These are phyloP conservation scores for Notiomystis cincta DNA, from an alignment of 2,113 vertebrate species.

Conservation along the genomic window DNA sequence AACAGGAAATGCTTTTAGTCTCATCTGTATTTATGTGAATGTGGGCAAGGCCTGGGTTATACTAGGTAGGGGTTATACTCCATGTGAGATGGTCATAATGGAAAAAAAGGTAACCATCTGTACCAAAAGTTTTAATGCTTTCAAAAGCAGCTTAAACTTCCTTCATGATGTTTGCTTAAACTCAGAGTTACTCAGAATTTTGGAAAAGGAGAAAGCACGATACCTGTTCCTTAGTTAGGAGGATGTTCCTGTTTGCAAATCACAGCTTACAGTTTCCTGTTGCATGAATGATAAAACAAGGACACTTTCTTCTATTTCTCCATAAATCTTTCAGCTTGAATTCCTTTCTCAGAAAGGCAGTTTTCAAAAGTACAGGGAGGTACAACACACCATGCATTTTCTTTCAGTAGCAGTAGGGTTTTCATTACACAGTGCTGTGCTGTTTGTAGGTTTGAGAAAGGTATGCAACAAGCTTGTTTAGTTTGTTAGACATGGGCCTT, in stretches of 20 bases:
- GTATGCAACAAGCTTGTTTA: not conserved
- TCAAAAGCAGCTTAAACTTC: not conserved
- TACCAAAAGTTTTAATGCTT: not conserved
- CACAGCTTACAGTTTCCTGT: not conserved
- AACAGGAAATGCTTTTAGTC: not conserved
- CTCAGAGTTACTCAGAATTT: not conserved
- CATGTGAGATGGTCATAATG: not conserved
- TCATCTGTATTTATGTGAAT: not conserved
- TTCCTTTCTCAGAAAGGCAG: not conserved
- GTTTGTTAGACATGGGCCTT: not conserved
- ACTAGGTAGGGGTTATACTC: not conserved
- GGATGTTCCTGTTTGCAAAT: not conserved
- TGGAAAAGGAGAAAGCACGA: not conserved
- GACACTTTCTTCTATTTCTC: not conserved
- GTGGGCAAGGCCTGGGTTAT: not conserved
- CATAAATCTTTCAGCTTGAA: not conserved
- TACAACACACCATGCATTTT: not conserved
- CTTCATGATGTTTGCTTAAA: not conserved
- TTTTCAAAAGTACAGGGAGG: not conserved
- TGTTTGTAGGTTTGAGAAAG: not conserved
- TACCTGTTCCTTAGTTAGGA: not conserved
- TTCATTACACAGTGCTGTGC: not conserved
- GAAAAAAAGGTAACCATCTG: not conserved
- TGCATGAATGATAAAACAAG: not conserved
- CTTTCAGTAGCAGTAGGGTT: not conserved